Evolutionary conservation across 2,888 invertebrate species (phyloP), one percentile per base, ranked within the genome.

Genomic region (Parnassius apollo): DNA sequence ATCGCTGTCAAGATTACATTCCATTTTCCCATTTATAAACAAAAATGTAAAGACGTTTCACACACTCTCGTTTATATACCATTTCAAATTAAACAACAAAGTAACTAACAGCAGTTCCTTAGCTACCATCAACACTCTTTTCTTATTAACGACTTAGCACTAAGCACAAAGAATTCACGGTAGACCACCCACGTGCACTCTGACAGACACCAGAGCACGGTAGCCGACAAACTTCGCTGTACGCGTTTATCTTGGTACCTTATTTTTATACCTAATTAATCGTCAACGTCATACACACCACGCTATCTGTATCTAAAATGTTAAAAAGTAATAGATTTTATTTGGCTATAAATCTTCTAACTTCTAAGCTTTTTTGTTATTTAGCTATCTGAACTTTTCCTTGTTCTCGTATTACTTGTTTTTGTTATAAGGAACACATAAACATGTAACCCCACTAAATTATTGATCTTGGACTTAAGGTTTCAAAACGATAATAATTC

Each of bases 121-220:
- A 35, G 42, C 49, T 11, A 9, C 49, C 2, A 44, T 50, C 58
- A 50, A 58, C 50, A 22, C n/a, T 18, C 58, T 18, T 56, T 61
- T 52, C 60, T 55, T 42, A 56, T 25, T 45, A 50, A 25, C 49
- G 56, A 57, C 52, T 66, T 66, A 68, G 66, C 68, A 12, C 42
- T 63, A 52, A 63, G 59, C 59, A 52, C 13, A 73, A 73, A 70
- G 73, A 71, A 75, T 87, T 87, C 87, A 62, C 9, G 64, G 88
- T 83, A 88, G 81, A 73, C 88, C 88, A 87, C 74, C 88, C 88
- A 87, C 87, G 82, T 85, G 63, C 76, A 74, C 69, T 13, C 85
- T 84, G 84, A 81, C 85, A 81, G 79, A 83, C 83, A 83, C 74
- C 87, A 87, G 87, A 82, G 57, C 78, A 72, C 82, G 74, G 85